Base-by-base conservation (phyloP, 2,797 vertebrate genomes). In the Bovichtus variegatus region DNA sequence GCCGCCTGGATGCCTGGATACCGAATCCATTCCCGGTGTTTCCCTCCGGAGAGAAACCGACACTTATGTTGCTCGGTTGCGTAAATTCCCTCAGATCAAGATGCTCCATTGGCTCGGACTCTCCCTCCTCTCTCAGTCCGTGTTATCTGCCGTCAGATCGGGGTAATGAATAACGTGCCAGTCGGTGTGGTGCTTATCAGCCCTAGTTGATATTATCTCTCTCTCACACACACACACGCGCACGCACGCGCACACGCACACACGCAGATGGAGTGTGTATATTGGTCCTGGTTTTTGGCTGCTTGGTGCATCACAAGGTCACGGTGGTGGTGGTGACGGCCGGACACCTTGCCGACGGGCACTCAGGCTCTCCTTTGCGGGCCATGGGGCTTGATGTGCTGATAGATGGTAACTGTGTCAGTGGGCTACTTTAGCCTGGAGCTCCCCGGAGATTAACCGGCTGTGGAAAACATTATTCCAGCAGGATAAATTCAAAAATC, bases 231-330 rank as follows among this genome's bases (percentile, higher is more conserved):
- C 67, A 23, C 57, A 23, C 64, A 34, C 47, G 57, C 50, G 25
- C 47, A 29, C 44, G 21, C 40, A 53, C 36, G 38, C 51, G 67
- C 50, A 38, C 19, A 16, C 29, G 18, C 55, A 19, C 50, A 13
- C 47, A 47, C 43, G 40, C 59, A 15, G 58, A 23, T 18, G 23
- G 6, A 1, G n/a, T 16, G 8, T 1, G n/a, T 16, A 36, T 41
- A 9, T 7, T 19, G 68, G 29, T 85, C 58, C 59, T 50, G 50
- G 25, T 82, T 84, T 57, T 9, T 58, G 78, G 80, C 49, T 63
- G 50, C 50, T 66, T 84, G 65, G 84, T 68, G 84, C 86, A 87
- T 81, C 82, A 67, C 89, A 90, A 91, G 91, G 90, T 91, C 91
- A 90, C 58, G 25, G 67, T 78, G 44, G 15, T 31, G 54, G 3